phyloP scores from a whole-genome alignment of 2,113 vertebrate genomes.

The Fregata magnificens region DNA sequence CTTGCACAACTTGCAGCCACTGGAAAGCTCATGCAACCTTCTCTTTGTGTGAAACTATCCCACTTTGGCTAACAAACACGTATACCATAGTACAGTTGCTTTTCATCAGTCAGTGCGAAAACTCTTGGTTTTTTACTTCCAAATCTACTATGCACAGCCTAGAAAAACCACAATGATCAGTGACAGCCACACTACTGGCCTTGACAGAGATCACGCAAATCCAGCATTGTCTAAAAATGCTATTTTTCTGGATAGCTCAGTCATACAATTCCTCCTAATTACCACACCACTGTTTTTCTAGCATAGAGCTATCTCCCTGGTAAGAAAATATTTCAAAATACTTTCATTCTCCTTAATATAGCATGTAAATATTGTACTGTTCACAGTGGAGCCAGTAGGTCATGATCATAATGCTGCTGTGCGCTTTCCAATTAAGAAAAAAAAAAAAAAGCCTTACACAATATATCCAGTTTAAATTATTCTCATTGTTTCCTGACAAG shows the following conservation, averaged over 20 bases:
- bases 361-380: background rate
- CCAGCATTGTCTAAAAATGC: background rate
- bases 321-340: background rate
- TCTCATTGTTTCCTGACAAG: conserved; percentile 10
- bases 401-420: fast-evolving
- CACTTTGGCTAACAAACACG: background rate
- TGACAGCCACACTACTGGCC: background rate
- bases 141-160: background rate
- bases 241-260: background rate
- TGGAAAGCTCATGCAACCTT: background rate
- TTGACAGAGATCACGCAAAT: background rate
- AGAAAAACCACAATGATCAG: background rate
- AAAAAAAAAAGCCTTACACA: background rate
- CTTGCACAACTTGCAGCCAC: conserved; percentile 7
- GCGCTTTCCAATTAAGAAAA: conserved; percentile 1
- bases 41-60: background rate
- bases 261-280: background rate
- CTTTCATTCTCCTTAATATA: background rate
- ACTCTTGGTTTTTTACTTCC: background rate
- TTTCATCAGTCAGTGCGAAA: background rate
- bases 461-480: background rate
- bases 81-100: background rate
- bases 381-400: background rate
- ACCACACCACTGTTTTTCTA: background rate
- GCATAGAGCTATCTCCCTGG: background rate